Conservation (phyloP, 2,888 invertebrate genomes). For the Prosopocoilus inquinatus region DNA sequence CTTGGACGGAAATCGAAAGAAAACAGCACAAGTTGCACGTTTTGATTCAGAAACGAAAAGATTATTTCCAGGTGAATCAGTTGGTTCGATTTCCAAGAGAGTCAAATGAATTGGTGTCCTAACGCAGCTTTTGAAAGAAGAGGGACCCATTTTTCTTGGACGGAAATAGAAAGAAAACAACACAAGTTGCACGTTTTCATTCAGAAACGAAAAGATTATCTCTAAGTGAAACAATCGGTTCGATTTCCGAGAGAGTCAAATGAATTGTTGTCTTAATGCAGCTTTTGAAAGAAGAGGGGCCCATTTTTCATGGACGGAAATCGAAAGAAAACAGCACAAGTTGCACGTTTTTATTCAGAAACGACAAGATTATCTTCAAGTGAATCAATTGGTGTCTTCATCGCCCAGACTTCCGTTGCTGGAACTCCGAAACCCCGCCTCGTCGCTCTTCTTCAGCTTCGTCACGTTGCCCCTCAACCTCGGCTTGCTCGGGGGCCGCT, state of each 20-base stretch:
- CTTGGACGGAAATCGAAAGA: no score
- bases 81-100: no score
- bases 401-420: slow-evolving; percentile 23
- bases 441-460: slow-evolving; percentile 7
- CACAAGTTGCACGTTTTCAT: neutral
- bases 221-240: neutral
- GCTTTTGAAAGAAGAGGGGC: no score
- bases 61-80: neutral
- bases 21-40: no score
- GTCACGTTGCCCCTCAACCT: slow-evolving; percentile 13
- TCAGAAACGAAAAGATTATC: neutral
- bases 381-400: slow-evolving; percentile 16
- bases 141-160: no score
- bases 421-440: slow-evolving; percentile 3
- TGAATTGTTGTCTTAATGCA: no score
- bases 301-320: no score
- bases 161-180: no score
- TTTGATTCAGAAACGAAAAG: slow-evolving; percentile 1
- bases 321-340: no score
- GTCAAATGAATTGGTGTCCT: no score
- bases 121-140: no score
- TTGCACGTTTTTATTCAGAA: neutral
- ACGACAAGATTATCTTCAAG: neutral
- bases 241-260: no score
- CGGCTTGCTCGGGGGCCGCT: neutral